Base-by-base conservation (phyloP, 1,140 invertebrate species). In the Thaumatotibia leucotreta region DNA sequence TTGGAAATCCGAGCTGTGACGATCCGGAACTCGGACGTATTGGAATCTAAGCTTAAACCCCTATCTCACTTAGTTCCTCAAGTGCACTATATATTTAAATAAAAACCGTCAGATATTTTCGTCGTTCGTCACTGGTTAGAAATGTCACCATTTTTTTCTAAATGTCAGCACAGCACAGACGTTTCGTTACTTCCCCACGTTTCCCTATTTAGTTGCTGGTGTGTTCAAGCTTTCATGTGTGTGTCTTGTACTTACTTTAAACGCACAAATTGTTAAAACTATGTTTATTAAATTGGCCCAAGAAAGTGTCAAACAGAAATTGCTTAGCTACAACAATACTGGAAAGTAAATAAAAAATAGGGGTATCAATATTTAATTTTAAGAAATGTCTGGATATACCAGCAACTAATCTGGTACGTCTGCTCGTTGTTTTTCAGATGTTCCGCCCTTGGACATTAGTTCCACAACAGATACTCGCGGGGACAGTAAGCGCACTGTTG, bases 391-490 rank as follows among this genome's bases (percentile, higher is more conserved):
- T 64, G 63, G 74, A 74, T 74, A 76, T 74, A 79, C 79, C 81
- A 79, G 79, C 81, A 80, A 87, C 80, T 89, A 88, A 89, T 72
- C 74, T 86, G 73, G 77, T 77, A 74, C 74, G 79, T 89, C 84
- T 90, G 82, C 82, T 91, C 85, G 69, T 90, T 91, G 74, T 86
- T 90, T 88, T 90, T 91, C 88, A 91, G 88, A 91, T 91, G 75
- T 84, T 91, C 82, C 83, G 85, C 75, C 87, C 88, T 84, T 91
- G 88, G 88, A 88, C 85, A 80, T 91, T 91, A 86, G 80, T 89
- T 88, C 82, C 82, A 83, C 88, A 80, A 81, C 88, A 88, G 84
- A 83, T 83, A 82, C 80, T 83, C 86, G 88, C 79, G 83, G 88
- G 88, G 86, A 91, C 88, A 86, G 88, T 91, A 91, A 91, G 88